These are phyloP conservation scores for Melopsittacus undulatus DNA, from an alignment of 2,797 vertebrate species.

Conservation along the genomic window DNA sequence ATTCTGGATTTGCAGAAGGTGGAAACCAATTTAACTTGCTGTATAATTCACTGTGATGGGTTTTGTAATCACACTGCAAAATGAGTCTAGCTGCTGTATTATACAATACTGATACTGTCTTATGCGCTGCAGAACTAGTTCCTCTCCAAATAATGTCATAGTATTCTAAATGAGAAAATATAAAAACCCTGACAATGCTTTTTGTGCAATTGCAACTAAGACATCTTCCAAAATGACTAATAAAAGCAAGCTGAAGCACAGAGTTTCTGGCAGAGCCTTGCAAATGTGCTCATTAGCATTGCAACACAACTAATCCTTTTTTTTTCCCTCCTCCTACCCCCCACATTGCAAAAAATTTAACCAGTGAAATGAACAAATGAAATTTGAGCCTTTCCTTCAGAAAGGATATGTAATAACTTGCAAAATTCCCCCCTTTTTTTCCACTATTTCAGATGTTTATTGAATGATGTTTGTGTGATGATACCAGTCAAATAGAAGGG, in stretches of 20 bases:
- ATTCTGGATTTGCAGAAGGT: constrained; percentile 43
- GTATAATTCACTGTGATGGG: constrained; percentile 68
- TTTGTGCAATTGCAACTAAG: constrained; percentile 60
- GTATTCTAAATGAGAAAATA: constrained; percentile 56
- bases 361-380: background rate
- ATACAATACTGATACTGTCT: constrained; percentile 32
- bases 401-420: background rate
- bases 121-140: constrained; percentile 15
- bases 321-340: background rate
- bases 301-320: background rate
- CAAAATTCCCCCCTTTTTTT: background rate
- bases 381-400: background rate
- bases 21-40: constrained; percentile 63
- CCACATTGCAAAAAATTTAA: background rate
- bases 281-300: constrained; percentile 39
- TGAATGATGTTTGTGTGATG: background rate
- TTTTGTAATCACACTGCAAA: constrained; percentile 67
- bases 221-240: constrained; percentile 48
- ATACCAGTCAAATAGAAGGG: background rate
- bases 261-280: background rate
- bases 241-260: constrained; percentile 30
- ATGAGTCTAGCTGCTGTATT: constrained; percentile 55
- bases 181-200: constrained; percentile 51
- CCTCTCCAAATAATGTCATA: constrained; percentile 39
- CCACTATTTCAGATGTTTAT: background rate